Evolutionary conservation across 2,113 vertebrate species (phyloP).

Genomic region (Orientallactaga bullata): DNA sequence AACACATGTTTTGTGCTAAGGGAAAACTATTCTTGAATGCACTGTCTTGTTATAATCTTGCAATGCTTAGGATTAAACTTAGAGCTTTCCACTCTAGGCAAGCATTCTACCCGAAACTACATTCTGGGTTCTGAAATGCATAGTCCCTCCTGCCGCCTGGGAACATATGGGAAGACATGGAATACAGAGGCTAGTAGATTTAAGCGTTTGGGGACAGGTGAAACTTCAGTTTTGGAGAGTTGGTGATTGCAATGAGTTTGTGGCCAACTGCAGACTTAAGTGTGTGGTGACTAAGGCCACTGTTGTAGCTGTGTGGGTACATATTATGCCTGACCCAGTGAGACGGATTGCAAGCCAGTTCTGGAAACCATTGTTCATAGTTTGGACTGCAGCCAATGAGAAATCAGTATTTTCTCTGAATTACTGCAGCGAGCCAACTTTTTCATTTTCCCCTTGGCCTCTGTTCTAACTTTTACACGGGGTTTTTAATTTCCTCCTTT

Average conservation of each 20-base stretch:
- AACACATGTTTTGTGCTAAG: background rate
- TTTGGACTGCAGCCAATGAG: background rate
- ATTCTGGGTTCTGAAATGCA: background rate
- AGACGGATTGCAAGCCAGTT: background rate
- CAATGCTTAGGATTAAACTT: background rate
- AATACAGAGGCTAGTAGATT: background rate
- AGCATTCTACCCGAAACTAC: background rate
- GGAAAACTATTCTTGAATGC: background rate
- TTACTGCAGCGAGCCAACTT: background rate
- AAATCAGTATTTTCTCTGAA: background rate
- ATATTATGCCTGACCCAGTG: background rate
- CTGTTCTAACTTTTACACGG: background rate
- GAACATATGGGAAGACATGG: background rate
- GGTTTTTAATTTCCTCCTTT: background rate
- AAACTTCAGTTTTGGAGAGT: background rate
- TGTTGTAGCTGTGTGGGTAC: background rate
- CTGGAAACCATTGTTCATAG: background rate
- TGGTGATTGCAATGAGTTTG: background rate
- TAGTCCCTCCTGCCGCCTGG: background rate
- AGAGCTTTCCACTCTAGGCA: background rate
- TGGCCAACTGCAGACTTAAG: background rate
- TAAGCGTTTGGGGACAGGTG: background rate
- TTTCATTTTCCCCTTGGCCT: background rate
- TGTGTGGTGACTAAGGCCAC: background rate
- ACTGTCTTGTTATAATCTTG: background rate